Percentiles rank a stretch among this genome's conserved stretches.
These are phyloP conservation scores for Pitta sordida DNA, from an alignment of 2,113 vertebrate species.

Conservation along the genomic window DNA sequence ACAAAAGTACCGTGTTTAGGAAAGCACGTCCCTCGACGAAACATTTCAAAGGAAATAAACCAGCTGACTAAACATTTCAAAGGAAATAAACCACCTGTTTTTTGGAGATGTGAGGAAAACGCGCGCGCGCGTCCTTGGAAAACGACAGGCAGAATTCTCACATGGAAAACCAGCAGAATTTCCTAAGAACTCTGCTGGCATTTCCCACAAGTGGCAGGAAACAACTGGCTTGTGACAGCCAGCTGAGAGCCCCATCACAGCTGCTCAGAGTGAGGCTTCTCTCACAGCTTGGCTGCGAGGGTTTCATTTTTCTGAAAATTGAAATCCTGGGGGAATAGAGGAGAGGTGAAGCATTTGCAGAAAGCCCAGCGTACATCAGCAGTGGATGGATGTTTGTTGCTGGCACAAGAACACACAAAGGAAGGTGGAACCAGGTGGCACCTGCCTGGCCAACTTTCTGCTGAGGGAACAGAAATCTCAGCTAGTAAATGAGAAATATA, in stretches of 20 bases:
- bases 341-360: background rate
- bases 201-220: background rate
- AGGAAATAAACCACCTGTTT: constrained; percentile 1
- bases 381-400: background rate
- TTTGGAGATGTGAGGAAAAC: background rate
- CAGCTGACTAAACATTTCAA: constrained; percentile 23
- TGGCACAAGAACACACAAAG: background rate
- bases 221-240: background rate
- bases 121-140: background rate
- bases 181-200: background rate
- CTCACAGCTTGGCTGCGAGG: background rate
- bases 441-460: background rate
- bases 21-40: background rate
- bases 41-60: constrained; percentile 37
- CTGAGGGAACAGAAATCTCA: background rate
- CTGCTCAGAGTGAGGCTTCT: background rate
- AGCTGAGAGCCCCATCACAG: background rate
- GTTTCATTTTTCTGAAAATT: background rate
- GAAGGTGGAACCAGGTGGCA: background rate
- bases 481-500: background rate
- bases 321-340: background rate
- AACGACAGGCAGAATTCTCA: background rate
- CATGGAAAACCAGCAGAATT: background rate
- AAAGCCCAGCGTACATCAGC: accelerated
- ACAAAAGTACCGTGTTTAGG: background rate